Percentiles rank a stretch among this genome's conserved stretches.
phyloP scores from a whole-genome alignment of 1,140 invertebrate species.

The Zaprionus vittiger region DNA sequence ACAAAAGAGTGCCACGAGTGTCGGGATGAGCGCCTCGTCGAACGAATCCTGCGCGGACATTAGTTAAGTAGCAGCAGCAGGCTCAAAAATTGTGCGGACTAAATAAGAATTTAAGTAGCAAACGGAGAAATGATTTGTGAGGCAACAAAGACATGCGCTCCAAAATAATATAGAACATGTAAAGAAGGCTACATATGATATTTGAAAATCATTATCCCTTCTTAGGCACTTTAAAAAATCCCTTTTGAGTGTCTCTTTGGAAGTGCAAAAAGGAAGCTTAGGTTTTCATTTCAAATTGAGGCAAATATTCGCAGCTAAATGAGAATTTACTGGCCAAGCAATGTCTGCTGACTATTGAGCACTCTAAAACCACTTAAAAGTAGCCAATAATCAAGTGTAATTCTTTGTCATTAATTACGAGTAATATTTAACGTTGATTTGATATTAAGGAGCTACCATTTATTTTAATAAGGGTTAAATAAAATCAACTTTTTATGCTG shows the following conservation, averaged over 20 bases:
- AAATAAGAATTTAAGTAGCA: not conserved
- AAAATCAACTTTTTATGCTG: slow-evolving; percentile 6
- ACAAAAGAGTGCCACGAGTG: slow-evolving; percentile 24
- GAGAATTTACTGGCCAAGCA: not conserved
- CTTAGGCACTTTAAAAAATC: not conserved
- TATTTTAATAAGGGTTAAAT: not conserved
- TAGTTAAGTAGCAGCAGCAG: slow-evolving; percentile 23
- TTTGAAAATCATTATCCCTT: not conserved
- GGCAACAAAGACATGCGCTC: not conserved
- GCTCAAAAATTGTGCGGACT: not conserved
- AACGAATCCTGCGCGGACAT: slow-evolving; percentile 8
- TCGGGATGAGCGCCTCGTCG: slow-evolving; percentile 6
- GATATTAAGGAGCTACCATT: not conserved
- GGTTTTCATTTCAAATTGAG: not conserved
- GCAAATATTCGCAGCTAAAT: not conserved
- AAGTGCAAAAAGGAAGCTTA: not conserved
- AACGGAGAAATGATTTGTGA: not conserved
- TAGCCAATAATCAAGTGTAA: not conserved
- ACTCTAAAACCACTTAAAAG: not conserved
- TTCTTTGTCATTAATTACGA: not conserved
- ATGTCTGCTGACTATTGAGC: not conserved
- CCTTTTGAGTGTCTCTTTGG: too few relatives aligned
- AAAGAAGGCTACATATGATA: not conserved
- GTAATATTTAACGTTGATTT: not conserved
- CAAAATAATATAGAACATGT: not conserved